Conservation (phyloP, 2,888 invertebrate species). For the Camptogramma bilineatum region DNA sequence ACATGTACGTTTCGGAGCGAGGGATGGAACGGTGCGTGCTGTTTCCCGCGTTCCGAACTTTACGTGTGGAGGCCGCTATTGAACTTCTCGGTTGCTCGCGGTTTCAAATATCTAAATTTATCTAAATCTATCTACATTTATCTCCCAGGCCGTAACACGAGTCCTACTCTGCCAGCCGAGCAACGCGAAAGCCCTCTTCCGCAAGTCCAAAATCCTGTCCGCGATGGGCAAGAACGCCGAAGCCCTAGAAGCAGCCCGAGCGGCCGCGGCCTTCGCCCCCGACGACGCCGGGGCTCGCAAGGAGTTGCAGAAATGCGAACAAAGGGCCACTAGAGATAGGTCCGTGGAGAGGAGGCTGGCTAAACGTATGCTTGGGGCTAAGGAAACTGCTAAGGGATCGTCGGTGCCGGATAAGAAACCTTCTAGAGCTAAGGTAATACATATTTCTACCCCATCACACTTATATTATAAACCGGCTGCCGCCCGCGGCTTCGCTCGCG, state of each 20-base stretch:
- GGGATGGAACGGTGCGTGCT: no score
- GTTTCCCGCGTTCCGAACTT: no score
- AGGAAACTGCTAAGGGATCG: conserved; percentile 39
- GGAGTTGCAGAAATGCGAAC: conserved; percentile 76
- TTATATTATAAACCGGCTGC: no score
- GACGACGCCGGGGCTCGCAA: conserved; percentile 68
- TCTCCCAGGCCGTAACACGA: conserved; percentile 89
- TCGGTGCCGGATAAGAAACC: conserved; percentile 70
- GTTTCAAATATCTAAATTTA: background rate
- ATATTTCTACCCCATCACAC: no score
- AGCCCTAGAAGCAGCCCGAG: conserved; percentile 86
- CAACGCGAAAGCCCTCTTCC: conserved; percentile 95
- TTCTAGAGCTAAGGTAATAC: conserved; percentile 66
- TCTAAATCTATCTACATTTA: background rate
- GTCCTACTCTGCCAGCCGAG: conserved; percentile 93
- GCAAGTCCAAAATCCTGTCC: conserved; percentile 86
- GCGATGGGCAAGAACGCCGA: conserved; percentile 87
- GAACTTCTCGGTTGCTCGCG: no score
- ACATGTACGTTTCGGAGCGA: no score
- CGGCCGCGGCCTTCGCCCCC: conserved; percentile 73
- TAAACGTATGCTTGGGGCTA: conserved; percentile 74
- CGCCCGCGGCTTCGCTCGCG: background rate
- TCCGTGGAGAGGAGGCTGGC: conserved; percentile 81
- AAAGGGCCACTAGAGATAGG: conserved; percentile 71
- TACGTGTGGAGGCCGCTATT: no score